These are phyloP conservation scores for Parazoanthus darwini DNA, from an alignment of 92 coral and sea anemone genomes.

Conservation along the genomic window DNA sequence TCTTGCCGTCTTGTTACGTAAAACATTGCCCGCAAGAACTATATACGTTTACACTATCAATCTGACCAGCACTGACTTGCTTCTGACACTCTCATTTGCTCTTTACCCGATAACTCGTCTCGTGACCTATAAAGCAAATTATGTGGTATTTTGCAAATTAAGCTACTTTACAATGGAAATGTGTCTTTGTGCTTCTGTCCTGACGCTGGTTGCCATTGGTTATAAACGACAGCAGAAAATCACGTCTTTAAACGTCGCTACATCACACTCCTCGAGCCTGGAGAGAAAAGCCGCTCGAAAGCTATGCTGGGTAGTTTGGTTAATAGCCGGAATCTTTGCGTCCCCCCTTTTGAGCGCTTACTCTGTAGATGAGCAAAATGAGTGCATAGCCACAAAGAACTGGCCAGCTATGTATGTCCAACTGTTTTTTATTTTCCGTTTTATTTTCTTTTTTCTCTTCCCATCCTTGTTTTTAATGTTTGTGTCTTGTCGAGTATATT, in stretches of 20 bases:
- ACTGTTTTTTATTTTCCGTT: not conserved
- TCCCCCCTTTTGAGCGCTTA: slow-evolving; percentile 19
- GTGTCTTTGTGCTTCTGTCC: not conserved
- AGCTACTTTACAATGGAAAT: not conserved
- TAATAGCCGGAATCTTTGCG: not conserved
- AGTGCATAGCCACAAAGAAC: not conserved
- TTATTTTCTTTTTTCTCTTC: too few species aligned
- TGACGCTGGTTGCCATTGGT: slow-evolving; percentile 3
- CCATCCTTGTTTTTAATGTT: slow-evolving; percentile 5
- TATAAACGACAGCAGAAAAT: not conserved
- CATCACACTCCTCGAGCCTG: not conserved
- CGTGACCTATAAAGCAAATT: not conserved
- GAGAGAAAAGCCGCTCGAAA: not conserved
- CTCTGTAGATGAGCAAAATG: not conserved
- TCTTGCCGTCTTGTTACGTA: not conserved
- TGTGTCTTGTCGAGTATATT: not conserved
- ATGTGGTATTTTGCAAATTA: not conserved
- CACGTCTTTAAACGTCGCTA: not conserved
- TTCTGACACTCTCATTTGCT: not conserved
- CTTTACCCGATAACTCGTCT: not conserved
- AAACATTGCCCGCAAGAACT: not conserved
- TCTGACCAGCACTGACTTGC: not conserved
- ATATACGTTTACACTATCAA: not conserved
- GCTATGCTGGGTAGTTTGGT: slow-evolving; percentile 9
- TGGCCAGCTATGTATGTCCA: not conserved